phyloP scores from a whole-genome alignment of 2,888 invertebrate species.

The Tinea trinotella region DNA sequence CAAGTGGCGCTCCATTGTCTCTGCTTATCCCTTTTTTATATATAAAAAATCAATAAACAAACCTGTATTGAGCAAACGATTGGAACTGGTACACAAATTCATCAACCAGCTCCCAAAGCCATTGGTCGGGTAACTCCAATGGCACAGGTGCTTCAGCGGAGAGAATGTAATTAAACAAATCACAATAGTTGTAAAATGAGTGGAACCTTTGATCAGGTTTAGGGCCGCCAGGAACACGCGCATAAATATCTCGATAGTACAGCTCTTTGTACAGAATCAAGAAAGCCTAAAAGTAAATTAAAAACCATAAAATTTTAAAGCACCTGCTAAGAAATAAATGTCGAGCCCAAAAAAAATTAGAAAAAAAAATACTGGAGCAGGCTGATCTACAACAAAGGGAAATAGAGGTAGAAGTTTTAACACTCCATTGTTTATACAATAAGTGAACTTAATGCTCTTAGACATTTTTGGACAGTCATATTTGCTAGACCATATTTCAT shows the following conservation, averaged over 20 bases:
- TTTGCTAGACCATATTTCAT: too few species aligned
- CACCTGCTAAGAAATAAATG: too few species aligned
- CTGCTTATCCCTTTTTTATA: too few species aligned
- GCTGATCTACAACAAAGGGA: too few species aligned
- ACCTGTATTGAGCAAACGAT: conserved; percentile 89
- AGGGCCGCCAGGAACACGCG: conserved; percentile 90
- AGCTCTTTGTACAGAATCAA: conserved; percentile 97
- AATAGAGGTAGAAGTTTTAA: too few species aligned
- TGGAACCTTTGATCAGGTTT: conserved; percentile 93
- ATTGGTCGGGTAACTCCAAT: conserved; percentile 95
- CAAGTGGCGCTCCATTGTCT: too few species aligned
- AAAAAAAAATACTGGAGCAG: too few species aligned
- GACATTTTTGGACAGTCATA: too few species aligned
- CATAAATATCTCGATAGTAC: conserved; percentile 97
- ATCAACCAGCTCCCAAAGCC: conserved; percentile 99
- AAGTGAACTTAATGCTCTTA: too few species aligned
- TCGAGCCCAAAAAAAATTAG: too few species aligned
- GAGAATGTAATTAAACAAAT: conserved; percentile 96
- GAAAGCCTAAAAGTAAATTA: conserved; percentile 75
- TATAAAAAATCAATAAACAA: conserved; percentile 26
- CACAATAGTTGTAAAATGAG: conserved; percentile 98
- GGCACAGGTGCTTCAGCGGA: conserved; percentile 90
- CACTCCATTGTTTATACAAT: too few species aligned
- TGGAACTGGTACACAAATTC: conserved; percentile 99
- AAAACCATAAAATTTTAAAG: not conserved